phyloP scores from a whole-genome alignment of 1,140 invertebrate genomes.

The Gonioctena quinquepunctata region DNA sequence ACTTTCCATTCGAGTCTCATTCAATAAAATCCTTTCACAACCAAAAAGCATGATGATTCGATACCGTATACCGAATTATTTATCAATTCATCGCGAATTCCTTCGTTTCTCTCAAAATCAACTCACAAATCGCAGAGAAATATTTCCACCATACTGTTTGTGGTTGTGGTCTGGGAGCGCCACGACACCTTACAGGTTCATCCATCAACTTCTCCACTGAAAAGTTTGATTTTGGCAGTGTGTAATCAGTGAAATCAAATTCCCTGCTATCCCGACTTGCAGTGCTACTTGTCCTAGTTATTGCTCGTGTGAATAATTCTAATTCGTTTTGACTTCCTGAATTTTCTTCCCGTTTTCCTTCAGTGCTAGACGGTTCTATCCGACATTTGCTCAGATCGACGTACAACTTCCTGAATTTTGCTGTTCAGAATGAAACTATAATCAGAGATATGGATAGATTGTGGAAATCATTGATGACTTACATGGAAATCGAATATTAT shows the following conservation, averaged over 20 bases:
- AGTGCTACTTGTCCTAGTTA: not conserved
- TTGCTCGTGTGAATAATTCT: too few relatives aligned
- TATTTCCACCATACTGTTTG: not conserved
- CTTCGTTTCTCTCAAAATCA: too few relatives aligned
- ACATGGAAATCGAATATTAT: constrained; percentile 3
- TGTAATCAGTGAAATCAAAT: not conserved
- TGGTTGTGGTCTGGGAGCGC: not conserved
- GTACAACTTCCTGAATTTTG: constrained; percentile 6
- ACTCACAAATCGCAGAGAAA: not conserved
- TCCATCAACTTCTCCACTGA: not conserved
- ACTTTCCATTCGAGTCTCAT: too few relatives aligned
- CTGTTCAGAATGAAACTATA: not conserved
- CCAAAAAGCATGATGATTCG: too few relatives aligned
- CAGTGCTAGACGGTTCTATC: not conserved
- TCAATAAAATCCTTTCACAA: too few relatives aligned
- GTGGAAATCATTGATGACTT: not conserved
- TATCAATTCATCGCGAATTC: too few relatives aligned
- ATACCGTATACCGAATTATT: too few relatives aligned
- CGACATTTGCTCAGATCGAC: not conserved
- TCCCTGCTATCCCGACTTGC: constrained; percentile 3
- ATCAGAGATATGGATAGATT: too few relatives aligned
- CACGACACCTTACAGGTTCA: not conserved
- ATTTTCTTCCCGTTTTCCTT: not conserved
- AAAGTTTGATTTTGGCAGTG: not conserved
- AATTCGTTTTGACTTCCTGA: not conserved